Evolutionary conservation across 2,113 vertebrate species (phyloP), one percentile per base, ranked within the genome.

Genomic region (Ornithorhynchus anatinus): DNA sequence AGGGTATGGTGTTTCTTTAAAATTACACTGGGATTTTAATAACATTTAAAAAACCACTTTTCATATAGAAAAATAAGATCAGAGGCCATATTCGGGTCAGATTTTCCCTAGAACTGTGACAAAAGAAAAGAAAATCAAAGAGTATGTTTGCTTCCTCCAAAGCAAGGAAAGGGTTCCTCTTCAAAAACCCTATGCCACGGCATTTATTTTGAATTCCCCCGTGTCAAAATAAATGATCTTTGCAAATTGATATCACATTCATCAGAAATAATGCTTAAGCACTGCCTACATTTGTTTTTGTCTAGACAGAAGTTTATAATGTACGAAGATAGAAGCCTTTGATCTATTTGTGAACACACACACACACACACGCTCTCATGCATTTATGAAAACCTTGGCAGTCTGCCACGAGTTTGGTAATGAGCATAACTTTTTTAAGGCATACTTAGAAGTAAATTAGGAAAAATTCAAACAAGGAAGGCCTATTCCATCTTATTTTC

Each of bases 231-330:
- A 51, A 81, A 66, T 62, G 20, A 33, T 60, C 17, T 59, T 48
- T 38, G 27, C 16, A 72, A 60, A 75, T 56, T 62, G 69, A 36
- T 52, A 57, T 32, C n/a, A 45, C 29, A 37, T 14, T 61, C 37
- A 59, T 6, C 11, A 36, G 39, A 65, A 47, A 29, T 29, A 61
- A 66, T 23, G 20, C 20, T 4, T 1, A 44, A 70, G 44, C 39
- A 68, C 12, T 39, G 12, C 8, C 11, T 61, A 23, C 72, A 23
- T 48, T 48, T 73, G 36, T 62, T 58, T 69, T 53, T 65, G 32
- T 77, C 40, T 70, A 75, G n/a, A 43, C 23, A 77, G 80, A 79
- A 37, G 42, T 57, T 78, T 57, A n/a, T 35, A 22, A 44, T 33
- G 51, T 2, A 68, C 25, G 62, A 82, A 79, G 33, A 52, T 56